Percentiles rank a stretch among this genome's conserved stretches.
These are phyloP conservation scores for Rhaphigaster nebulosa DNA, from an alignment of 2,888 invertebrate species.

Conservation along the genomic window DNA sequence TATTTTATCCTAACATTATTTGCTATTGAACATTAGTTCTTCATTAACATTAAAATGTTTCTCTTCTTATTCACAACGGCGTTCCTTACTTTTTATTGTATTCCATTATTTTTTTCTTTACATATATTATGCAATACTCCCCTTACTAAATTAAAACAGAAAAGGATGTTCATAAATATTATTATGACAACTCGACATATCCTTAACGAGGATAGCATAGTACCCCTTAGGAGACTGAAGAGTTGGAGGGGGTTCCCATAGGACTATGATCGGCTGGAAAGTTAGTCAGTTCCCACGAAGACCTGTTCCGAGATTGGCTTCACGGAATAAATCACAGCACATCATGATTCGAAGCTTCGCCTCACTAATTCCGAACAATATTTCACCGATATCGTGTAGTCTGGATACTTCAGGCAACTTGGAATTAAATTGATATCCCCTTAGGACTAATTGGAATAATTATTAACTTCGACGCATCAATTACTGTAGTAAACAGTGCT, in stretches of 20 bases:
- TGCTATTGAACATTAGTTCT: too few relatives aligned
- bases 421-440: neutral
- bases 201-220: neutral
- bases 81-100: too few relatives aligned
- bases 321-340: slow-evolving; percentile 28
- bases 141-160: neutral
- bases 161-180: neutral
- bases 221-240: neutral
- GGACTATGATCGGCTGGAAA: neutral
- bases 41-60: too few relatives aligned
- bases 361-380: slow-evolving; percentile 40
- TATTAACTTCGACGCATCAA: neutral
- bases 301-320: slow-evolving; percentile 15
- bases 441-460: neutral
- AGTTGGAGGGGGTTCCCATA: neutral
- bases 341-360: slow-evolving; percentile 19
- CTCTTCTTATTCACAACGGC: too few relatives aligned
- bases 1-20: too few relatives aligned
- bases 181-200: neutral
- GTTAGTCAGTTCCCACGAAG: slow-evolving; percentile 28
- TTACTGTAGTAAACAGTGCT: neutral
- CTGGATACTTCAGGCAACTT: neutral
- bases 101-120: too few relatives aligned
- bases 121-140: too few relatives aligned
- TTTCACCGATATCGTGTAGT: slow-evolving; percentile 34